These are phyloP conservation scores for Phataginus tetradactyla DNA, from an alignment of 2,797 vertebrate species.

Conservation along the genomic window DNA sequence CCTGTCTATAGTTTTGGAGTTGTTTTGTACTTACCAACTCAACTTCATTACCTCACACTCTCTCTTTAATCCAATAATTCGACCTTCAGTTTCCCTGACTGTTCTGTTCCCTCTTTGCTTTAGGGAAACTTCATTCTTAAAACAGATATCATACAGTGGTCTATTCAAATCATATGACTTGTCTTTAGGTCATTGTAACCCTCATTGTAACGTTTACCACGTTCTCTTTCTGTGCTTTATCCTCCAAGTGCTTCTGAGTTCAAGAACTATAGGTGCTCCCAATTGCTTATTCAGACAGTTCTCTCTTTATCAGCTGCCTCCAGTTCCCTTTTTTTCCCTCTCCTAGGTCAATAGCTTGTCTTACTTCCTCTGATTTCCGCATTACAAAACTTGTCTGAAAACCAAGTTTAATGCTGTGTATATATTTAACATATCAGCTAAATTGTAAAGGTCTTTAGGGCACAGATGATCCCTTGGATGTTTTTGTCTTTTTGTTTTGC, in stretches of 20 bases:
- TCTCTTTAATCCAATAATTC: neutral
- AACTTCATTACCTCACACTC: neutral
- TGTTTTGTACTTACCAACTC: neutral
- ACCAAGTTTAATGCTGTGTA: neutral
- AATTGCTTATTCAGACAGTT: neutral
- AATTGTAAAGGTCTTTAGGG: neutral
- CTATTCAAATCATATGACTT: neutral
- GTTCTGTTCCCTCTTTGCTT: neutral
- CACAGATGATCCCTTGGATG: neutral
- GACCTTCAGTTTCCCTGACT: neutral
- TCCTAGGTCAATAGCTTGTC: neutral
- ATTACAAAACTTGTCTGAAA: neutral
- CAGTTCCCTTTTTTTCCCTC: neutral
- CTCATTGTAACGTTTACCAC: neutral
- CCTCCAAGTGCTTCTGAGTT: neutral
- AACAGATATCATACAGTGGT: no score
- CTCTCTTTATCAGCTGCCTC: neutral
- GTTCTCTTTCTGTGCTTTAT: neutral
- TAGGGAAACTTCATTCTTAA: neutral
- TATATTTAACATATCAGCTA: neutral
- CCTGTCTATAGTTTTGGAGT: neutral
- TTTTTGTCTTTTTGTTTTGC: slow-evolving; percentile 16
- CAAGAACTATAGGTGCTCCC: neutral
- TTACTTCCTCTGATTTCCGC: neutral
- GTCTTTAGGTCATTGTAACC: neutral